Evolutionary conservation across 2,888 invertebrate genomes (phyloP).

Genomic region (Agapostemon virescens): DNA sequence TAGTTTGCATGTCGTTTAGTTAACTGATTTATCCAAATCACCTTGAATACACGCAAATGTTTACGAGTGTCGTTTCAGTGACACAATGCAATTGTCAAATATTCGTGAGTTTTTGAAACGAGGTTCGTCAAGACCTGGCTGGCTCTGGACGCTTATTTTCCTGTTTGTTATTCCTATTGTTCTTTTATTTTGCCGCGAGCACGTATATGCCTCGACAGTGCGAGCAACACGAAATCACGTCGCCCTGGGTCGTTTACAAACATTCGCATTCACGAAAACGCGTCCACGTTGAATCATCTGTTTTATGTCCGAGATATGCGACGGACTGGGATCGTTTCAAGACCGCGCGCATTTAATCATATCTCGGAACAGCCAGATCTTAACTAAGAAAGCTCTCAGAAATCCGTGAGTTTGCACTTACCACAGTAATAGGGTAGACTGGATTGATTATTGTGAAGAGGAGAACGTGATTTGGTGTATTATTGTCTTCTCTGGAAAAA

Average conservation of each 20-base stretch:
- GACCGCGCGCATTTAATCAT: constrained; percentile 4
- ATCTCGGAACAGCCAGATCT: background rate
- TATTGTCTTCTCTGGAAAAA: constrained; percentile 86
- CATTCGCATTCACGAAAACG: constrained; percentile 16
- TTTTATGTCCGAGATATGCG: background rate
- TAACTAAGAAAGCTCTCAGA: background rate
- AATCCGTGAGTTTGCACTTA: constrained; percentile 84
- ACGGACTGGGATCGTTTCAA: background rate
- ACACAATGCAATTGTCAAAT: background rate
- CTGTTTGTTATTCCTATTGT: background rate
- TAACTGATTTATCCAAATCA: too few relatives aligned
- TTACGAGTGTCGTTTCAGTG: background rate
- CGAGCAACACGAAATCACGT: background rate
- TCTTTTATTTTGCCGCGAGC: constrained; percentile 7
- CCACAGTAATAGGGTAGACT: constrained; percentile 99
- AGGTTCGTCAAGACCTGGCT: background rate
- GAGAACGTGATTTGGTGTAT: constrained; percentile 96
- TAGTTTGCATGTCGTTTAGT: background rate
- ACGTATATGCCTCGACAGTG: background rate
- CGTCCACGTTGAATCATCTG: constrained; percentile 23
- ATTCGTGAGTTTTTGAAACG: background rate
- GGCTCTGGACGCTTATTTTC: background rate
- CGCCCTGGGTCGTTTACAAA: constrained; percentile 1
- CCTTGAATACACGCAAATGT: background rate
- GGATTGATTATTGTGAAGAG: constrained; percentile 99